Conservation (phyloP, 2,113 vertebrate species). For the Anser brachyrhynchus region DNA sequence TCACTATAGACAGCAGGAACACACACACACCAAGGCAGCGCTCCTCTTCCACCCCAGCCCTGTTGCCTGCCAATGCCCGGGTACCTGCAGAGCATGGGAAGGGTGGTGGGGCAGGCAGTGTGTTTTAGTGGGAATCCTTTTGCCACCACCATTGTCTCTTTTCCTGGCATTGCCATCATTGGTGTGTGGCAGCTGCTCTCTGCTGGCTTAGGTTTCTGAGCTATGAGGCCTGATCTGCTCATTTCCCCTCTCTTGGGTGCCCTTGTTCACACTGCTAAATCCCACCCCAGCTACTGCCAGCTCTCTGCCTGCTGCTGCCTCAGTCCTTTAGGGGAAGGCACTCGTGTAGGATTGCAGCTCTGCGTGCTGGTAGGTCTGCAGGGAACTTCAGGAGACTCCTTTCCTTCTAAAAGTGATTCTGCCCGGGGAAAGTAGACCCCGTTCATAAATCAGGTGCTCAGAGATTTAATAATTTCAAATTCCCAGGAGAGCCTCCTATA, state of each 20-base stretch:
- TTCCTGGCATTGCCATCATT: background rate
- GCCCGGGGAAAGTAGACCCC: background rate
- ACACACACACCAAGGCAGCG: background rate
- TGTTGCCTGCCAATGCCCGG: background rate
- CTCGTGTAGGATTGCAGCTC: background rate
- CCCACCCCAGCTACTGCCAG: background rate
- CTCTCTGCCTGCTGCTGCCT: background rate
- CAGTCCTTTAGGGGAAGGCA: background rate
- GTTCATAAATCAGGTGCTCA: slow-evolving; percentile 49
- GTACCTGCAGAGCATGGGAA: fast-evolving
- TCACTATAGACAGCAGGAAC: background rate
- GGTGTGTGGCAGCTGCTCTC: background rate
- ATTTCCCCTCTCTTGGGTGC: background rate
- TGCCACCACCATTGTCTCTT: background rate
- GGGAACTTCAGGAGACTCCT: slow-evolving; percentile 51
- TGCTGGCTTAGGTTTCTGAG: background rate
- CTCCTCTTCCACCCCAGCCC: background rate
- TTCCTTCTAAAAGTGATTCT: slow-evolving; percentile 57
- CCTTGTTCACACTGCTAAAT: background rate
- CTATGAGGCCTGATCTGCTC: background rate
- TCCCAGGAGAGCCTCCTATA: slow-evolving; percentile 11
- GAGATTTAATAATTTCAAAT: slow-evolving; percentile 63
- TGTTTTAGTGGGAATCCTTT: background rate
- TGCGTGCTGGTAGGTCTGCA: slow-evolving; percentile 42
- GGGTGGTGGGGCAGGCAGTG: background rate